Base-by-base conservation (phyloP, 2,113 vertebrate species). In the Euleptes europaea region DNA sequence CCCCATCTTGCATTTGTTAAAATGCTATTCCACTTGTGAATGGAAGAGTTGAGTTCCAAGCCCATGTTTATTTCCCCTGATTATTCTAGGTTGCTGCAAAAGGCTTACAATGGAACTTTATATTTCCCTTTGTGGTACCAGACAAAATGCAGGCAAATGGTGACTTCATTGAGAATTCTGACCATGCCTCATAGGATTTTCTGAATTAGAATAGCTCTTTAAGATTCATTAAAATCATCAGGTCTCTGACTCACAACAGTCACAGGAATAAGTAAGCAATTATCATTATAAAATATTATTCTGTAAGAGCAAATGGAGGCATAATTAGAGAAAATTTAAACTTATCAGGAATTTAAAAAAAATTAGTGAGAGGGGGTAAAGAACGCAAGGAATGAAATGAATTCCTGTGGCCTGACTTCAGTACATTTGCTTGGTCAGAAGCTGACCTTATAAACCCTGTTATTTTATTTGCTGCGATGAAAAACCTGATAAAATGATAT, bases 401-500 rank as follows among this genome's bases (percentile, higher is more conserved):
- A 83, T 40, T 67, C 88, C 90, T 95, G 73, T 92, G 90, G 90
- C 84, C 88, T 89, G 74, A 19, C 93, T 92, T 88, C 93, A 93
- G 86, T 90, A 91, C 91, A 91, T 92, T 86, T 86, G 31, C 40
- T 85, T 63, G 49, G 79, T 88, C 91, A 6, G 76, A 95, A 94
- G 87, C 86, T 91, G 73, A 69, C 35, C 47, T 69, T 69, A 70
- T 65, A 54, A 84, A 69, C 63, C 28, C 23, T 11, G n/a, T 23
- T 35, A 63, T 73, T 73, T 79, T 47, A 72, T 47, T 85, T 63
- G 6, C 40, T 47, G 15, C 90, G 93, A 95, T 76, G 89, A 94
- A 96, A 92, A 95, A 91, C 91, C 85, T 83, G 85, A 94, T 95
- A 94, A 93, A 93, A 90, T 94, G 93, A 90, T 96, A 95, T 96